Base-by-base conservation (phyloP, 2,113 vertebrate genomes). In the Catharus minimus region DNA sequence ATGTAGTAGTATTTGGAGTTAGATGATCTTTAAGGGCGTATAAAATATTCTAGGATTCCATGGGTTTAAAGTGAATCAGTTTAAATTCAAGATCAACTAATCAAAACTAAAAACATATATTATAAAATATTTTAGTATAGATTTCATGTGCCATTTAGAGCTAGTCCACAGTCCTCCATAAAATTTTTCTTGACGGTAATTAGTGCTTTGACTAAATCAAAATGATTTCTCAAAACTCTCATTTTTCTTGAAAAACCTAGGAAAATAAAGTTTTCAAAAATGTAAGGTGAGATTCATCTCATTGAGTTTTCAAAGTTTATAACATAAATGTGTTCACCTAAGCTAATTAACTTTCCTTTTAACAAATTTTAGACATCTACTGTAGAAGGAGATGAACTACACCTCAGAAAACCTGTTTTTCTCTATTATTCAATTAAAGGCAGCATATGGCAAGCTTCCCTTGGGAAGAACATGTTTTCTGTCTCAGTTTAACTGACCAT, bases 401-500 rank as follows among this genome's bases (percentile, higher is more conserved):
- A 24, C 18, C 3, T 1, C 0, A 76, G 19, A 65, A 92, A 80
- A 77, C 15, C 2, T 44, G 22, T 0, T 82, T 92, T 90, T 86
- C 50, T 86, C 53, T 26, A n/a, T 86, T 73, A 49, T 69, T 88
- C 15, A 80, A 21, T 80, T 83, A 88, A 86, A 94, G 11, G 17
- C 4, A 65, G 32, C 46, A 62, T 77, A 62, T 41, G 58, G 19
- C 43, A 82, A 21, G 9, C 50, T 92, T 74, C 49, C 7, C 41
- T 64, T 47, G 9, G 5, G 10, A 82, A 11, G 5, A 71, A 44
- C 2, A 30, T 52, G 68, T 71, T 92, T 81, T 76, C 33, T 87
- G 4, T 32, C 21, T 76, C 33, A 32, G 21, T 89, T 75, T 73
- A 73, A 28, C 18, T 66, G 23, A 24, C 41, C 24, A 26, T 16